Percentiles rank a stretch among this genome's conserved stretches.
These are phyloP conservation scores for Bombus confusus DNA, from an alignment of 1,140 invertebrate genomes.

Conservation along the genomic window DNA sequence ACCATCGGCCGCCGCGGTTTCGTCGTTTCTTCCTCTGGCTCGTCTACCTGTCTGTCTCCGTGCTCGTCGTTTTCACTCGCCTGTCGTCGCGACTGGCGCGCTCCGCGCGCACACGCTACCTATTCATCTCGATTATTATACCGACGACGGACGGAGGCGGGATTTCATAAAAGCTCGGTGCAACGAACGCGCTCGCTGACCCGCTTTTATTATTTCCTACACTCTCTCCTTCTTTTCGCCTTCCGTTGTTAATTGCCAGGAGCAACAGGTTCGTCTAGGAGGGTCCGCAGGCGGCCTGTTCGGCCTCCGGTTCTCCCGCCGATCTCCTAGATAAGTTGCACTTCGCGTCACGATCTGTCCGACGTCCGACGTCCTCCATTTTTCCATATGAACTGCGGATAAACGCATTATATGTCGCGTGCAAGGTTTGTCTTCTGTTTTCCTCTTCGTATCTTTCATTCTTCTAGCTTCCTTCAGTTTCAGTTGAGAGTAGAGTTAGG, in stretches of 20 bases:
- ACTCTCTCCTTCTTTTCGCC: slow-evolving; percentile 32
- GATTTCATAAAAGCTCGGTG: slow-evolving; percentile 52
- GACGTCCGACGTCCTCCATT: background rate
- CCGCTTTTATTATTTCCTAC: slow-evolving; percentile 45
- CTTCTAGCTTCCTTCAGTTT: background rate
- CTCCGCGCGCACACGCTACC: background rate
- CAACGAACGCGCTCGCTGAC: slow-evolving; percentile 39
- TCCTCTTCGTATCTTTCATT: background rate
- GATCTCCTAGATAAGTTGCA: slow-evolving; percentile 27
- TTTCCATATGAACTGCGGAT: background rate
- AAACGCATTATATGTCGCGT: background rate
- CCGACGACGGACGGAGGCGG: slow-evolving; percentile 30
- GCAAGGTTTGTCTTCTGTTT: background rate
- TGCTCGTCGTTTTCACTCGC: background rate
- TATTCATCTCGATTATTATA: slow-evolving; percentile 54
- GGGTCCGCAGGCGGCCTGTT: slow-evolving; percentile 22
- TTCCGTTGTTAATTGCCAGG: slow-evolving; percentile 65
- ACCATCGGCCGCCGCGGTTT: background rate
- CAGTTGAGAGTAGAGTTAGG: background rate
- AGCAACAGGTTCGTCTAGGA: slow-evolving; percentile 68
- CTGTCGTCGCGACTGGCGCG: background rate
- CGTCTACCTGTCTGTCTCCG: slow-evolving; percentile 7
- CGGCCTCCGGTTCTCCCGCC: slow-evolving; percentile 15
- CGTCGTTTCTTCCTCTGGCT: background rate
- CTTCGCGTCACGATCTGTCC: background rate